A percentile compares a stretch with the other conserved stretches of the same genome.
Conservation (phyloP, 2,113 vertebrate genomes). For the Morone chrysops region DNA sequence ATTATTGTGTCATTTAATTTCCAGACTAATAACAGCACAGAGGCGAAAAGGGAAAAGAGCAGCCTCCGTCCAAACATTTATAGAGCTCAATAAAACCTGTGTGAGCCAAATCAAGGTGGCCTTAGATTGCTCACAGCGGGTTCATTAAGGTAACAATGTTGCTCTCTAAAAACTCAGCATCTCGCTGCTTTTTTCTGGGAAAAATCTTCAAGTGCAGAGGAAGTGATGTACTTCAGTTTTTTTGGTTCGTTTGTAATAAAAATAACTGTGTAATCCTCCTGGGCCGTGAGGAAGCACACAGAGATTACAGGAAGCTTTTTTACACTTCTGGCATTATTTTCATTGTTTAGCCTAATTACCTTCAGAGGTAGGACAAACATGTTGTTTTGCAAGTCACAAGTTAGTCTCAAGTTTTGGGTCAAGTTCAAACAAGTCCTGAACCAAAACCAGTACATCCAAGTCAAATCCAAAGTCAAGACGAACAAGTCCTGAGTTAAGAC, state of each 20-base stretch:
- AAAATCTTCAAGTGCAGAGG: background rate
- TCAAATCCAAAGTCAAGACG: background rate
- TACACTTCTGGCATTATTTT: background rate
- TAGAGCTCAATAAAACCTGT: constrained; percentile 36
- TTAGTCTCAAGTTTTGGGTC: background rate
- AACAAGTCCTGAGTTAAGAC: background rate
- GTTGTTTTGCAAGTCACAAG: background rate
- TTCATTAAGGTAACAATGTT: constrained; percentile 46
- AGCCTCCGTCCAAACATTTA: constrained; percentile 40
- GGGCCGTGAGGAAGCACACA: background rate
- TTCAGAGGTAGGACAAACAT: background rate
- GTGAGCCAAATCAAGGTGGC: constrained; percentile 29
- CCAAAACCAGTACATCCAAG: background rate
- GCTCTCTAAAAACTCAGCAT: background rate
- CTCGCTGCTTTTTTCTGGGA: background rate
- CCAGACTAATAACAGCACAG: constrained; percentile 1
- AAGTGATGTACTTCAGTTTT: constrained; percentile 5
- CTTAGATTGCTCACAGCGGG: constrained; percentile 33
- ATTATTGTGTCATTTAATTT: constrained; percentile 36
- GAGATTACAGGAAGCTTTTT: background rate
- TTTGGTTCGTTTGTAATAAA: constrained; percentile 10
- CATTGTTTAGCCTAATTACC: background rate
- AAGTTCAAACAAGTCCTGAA: background rate
- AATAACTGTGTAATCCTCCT: background rate
- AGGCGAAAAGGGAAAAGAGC: background rate